Conservation (phyloP, 2,888 invertebrate genomes). For the Troglohyphantes excavatus region DNA sequence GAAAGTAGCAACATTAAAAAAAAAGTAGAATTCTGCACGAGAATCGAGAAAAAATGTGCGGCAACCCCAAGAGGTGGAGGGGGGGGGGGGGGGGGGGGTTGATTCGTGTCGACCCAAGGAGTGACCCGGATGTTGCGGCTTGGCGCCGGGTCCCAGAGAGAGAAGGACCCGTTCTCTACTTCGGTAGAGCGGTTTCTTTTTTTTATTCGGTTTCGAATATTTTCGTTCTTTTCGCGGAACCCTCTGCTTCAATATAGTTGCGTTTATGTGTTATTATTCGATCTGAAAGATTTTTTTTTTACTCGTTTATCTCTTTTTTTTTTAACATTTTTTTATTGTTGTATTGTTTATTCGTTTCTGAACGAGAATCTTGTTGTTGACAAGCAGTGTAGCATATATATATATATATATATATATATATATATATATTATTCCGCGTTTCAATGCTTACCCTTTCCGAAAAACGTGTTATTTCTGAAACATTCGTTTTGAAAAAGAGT, state of each 20-base stretch:
- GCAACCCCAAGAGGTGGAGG: constrained; percentile 56
- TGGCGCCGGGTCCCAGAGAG: constrained; percentile 72
- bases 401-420: too few relatives aligned
- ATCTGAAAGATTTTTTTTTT: background rate
- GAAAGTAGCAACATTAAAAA: background rate
- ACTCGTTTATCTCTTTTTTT: background rate
- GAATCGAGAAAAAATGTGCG: constrained; percentile 36
- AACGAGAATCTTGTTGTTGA: too few relatives aligned
- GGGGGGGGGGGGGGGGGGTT: too few relatives aligned
- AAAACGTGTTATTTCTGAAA: too few relatives aligned
- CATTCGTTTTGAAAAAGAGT: too few relatives aligned
- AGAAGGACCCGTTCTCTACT: constrained; percentile 65
- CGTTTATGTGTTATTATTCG: background rate
- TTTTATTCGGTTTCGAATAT: background rate
- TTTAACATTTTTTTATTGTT: background rate
- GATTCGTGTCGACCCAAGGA: constrained; percentile 70
- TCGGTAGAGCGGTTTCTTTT: background rate
- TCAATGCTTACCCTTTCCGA: too few relatives aligned
- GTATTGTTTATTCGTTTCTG: too few relatives aligned
- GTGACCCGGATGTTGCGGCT: constrained; percentile 74
- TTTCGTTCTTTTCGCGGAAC: constrained; percentile 17
- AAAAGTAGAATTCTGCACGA: constrained; percentile 66
- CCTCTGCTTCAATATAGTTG: background rate
- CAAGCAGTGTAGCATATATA: too few relatives aligned
- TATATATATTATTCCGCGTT: too few relatives aligned